phyloP scores from a whole-genome alignment of 2,888 invertebrate species.

The Palloptera scutellata region DNA sequence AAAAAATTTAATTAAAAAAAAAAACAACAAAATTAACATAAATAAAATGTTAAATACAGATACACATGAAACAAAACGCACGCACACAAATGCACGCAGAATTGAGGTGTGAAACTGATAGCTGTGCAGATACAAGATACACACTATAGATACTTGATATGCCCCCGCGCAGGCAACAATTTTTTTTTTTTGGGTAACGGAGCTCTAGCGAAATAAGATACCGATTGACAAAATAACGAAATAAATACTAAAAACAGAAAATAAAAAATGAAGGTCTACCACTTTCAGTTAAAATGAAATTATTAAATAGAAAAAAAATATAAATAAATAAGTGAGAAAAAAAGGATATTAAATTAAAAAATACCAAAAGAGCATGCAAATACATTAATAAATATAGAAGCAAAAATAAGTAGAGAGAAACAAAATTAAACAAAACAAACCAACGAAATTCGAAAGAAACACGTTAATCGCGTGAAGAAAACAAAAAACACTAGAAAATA shows the following conservation, averaged over 20 bases:
- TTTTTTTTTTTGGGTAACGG: background rate
- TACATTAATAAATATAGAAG: background rate
- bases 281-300: conserved; percentile 3
- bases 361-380: conserved; percentile 2
- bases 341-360: background rate
- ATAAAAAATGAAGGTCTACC: conserved; percentile 11
- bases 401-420: background rate
- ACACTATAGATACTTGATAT: background rate
- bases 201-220: background rate
- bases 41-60: conserved; percentile 6
- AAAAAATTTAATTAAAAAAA: background rate
- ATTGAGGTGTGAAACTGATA: conserved; percentile 5
- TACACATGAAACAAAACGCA: background rate
- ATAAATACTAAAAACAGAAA: background rate
- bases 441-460: background rate
- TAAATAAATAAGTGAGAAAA: conserved; percentile 7
- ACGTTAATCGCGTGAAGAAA: background rate
- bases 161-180: background rate
- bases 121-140: background rate
- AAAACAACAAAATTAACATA: background rate
- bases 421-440: background rate
- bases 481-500: background rate
- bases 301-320: conserved; percentile 3
- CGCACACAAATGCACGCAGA: background rate
- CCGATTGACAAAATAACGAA: background rate